Evolutionary conservation across 2,113 vertebrate genomes (phyloP), one percentile per base, ranked within the genome.

Genomic region (Cyprinodon tularosa): DNA sequence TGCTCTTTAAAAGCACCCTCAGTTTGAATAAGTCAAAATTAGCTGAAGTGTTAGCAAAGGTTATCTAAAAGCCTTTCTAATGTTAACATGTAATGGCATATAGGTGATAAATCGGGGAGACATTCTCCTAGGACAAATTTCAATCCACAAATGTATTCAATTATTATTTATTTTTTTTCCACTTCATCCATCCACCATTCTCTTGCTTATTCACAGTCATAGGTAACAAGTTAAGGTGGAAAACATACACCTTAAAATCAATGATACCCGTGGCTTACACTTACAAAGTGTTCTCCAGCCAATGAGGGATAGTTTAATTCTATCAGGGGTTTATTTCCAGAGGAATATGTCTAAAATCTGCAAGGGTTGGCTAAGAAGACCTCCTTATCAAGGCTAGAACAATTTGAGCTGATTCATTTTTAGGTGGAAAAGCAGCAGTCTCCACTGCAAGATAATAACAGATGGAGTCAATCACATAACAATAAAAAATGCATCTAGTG

Each of bases 41-140:
- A 88, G 84, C 77, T 83, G 53, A 59, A 84, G 71, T 80, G 80
- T 50, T 63, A 83, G 85, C 84, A 74, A 71, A 73, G 72, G 74
- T 71, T 66, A 86, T 77, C 76, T 75, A 74, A 88, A 86, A 6
- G 20, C 9, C 59, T 82, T 86, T 90, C 84, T 84, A 74, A 86
- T 88, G 82, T 90, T 92, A 91, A 68, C 62, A 70, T 89, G 83
- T 88, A 66, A 87, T 85, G 86, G 82, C 83, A 82, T 81, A 75
- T 71, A 47, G 72, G 66, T 72, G 89, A 86, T 86, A 71, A 77
- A 88, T 91, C 91, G 78, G 62, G 77, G 74, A 90, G 78, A 87
- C 82, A 77, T 68, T 78, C 76, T 89, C 86, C 83, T 86, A 86
- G 76, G 83, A 84, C 88, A 68, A 79, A 77, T 9, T 57, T 6